These are phyloP conservation scores for Phalanger gymnotis DNA, from an alignment of 2,797 vertebrate genomes.

Conservation along the genomic window DNA sequence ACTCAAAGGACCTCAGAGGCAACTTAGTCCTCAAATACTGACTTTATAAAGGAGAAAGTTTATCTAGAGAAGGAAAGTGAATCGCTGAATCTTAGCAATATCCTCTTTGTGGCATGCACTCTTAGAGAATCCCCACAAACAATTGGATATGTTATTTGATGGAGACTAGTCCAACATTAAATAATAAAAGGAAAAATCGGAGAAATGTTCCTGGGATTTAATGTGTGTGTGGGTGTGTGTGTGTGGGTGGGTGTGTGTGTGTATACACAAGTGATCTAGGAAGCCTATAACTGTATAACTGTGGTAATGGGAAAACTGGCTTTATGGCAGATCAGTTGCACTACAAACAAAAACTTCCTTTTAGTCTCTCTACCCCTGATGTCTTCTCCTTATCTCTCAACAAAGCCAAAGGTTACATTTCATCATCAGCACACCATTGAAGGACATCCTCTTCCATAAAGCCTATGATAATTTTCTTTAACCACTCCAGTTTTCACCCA, in stretches of 20 bases:
- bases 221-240: background rate
- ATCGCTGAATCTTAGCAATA: background rate
- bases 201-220: background rate
- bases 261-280: too few species aligned
- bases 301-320: background rate
- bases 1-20: background rate
- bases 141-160: background rate
- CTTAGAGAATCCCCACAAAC: background rate
- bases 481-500: background rate
- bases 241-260: background rate
- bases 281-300: background rate
- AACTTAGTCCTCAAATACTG: background rate
- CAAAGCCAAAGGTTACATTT: too few species aligned
- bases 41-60: background rate
- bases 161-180: background rate
- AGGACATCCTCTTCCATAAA: background rate
- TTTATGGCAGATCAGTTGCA: background rate
- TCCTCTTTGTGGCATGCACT: background rate
- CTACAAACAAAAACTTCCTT: background rate
- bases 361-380: background rate
- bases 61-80: background rate
- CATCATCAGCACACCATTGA: too few species aligned
- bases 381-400: background rate
- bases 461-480: background rate
- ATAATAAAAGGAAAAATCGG: background rate